Conservation (phyloP, 1,140 invertebrate species). For the Hyles vespertilio region DNA sequence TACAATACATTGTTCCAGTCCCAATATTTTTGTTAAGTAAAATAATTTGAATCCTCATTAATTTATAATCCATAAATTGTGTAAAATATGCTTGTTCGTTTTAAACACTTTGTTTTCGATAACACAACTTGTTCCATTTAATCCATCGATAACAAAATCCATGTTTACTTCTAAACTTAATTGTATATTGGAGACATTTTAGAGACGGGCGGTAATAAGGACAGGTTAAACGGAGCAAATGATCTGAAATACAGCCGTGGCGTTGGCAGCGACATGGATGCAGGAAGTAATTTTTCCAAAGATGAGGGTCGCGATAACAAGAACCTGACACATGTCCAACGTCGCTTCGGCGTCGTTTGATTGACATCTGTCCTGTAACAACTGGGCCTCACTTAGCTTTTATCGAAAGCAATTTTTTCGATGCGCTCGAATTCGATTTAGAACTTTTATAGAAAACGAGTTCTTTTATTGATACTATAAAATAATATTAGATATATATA, state of each 20-base stretch:
- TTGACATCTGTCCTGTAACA: conserved; percentile 35
- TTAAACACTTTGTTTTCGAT: no score
- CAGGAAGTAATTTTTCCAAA: conserved; percentile 43
- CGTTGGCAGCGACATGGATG: conserved; percentile 33
- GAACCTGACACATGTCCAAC: conserved; percentile 39
- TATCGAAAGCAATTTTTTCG: conserved; percentile 4
- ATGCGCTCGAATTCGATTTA: not conserved
- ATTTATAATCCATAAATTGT: no score
- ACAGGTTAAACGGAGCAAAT: conserved; percentile 21
- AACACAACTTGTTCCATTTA: no score
- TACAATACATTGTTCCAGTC: no score
- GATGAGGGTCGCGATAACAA: conserved; percentile 44
- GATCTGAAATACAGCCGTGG: conserved; percentile 25
- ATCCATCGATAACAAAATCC: no score
- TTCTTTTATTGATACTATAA: no score
- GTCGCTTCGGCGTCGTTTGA: conserved; percentile 27
- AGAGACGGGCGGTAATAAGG: conserved; percentile 20
- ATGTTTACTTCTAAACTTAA: not conserved
- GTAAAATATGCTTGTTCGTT: no score
- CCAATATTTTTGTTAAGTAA: no score
- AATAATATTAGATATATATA: no score
- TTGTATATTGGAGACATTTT: conserved; percentile 15
- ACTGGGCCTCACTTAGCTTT: conserved; percentile 11
- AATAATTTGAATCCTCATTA: no score
- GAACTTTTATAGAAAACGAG: no score